Evolutionary conservation across 2,797 vertebrate genomes (phyloP), one percentile per base, ranked within the genome.

Genomic region (Dryobates pubescens): DNA sequence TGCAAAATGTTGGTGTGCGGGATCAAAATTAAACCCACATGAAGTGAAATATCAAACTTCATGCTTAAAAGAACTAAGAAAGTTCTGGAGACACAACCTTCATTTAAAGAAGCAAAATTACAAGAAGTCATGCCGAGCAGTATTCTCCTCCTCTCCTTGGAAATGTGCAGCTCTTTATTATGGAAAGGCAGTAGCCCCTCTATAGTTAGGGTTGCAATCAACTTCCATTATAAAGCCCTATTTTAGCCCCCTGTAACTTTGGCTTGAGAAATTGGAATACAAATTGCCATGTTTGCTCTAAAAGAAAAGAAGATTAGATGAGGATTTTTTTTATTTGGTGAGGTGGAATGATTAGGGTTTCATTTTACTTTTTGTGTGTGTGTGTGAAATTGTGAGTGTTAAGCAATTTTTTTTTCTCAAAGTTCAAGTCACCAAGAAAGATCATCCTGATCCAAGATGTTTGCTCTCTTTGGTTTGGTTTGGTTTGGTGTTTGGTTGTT

Each of bases 211-310:
- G 36, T 91, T 91, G 93, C 65, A 96, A 95, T 93, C 95, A 94
- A 53, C 88, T 92, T 91, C 88, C 93, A 95, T 96, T 95, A 96
- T 91, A 84, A 93, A 89, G 41, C 83, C 86, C 29, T 93, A 82
- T 88, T 96, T 94, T 84, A 96, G 68, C 51, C 75, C 83, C 71
- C 88, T 92, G 88, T 96, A 94, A 94, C 83, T 96, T 93, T 90
- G 83, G 56, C 89, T 94, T 84, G 74, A 91, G 93, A 93, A 92
- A 95, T 29, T 90, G 88, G 77, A 92, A 86, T 91, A 88, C 51
- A 94, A 96, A 96, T 96, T 95, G 47, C 74, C 77, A 82, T 83
- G 74, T 96, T 96, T 96, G 90, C 78, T 90, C 41, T 72, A 74
- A 88, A 95, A 74, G 74, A 84, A 88, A 90, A 65, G 71, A 83